Base-by-base conservation (phyloP, 2,888 invertebrate genomes). In the Polyommatus iphigenia region DNA sequence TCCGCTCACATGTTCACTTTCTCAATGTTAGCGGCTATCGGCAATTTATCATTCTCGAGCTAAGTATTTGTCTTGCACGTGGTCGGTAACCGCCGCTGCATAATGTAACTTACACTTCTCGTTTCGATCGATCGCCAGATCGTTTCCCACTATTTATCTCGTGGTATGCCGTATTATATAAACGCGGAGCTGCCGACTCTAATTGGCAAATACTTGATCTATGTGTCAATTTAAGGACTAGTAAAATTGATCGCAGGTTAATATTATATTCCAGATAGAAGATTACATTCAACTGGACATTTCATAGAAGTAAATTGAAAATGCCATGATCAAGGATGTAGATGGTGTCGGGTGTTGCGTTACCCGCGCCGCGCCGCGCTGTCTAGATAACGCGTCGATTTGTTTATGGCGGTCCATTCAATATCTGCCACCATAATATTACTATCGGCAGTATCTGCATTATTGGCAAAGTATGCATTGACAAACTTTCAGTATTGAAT, bases 41-140 rank as follows among this genome's bases (percentile, higher is more conserved):
- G 46, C 50, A 75, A 75, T 75, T 75, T 75, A 75, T 75, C 75
- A 75, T 75, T 67, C 67, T 67, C 20, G 46, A 54, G 75, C 50
- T 54, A 24, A 75, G 73, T 46, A 46, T 46, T 20, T 75, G 75
- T 50, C 75, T 75, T 15, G 46, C 75, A 54, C 75, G 15, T 75
- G 54, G 29, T 72, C 36, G 41, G 67, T 32, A 67, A 10, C 62
- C 62, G 24, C 67, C 29, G 67, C 29, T 67, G 67, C 29, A 67
- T 72, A 72, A 72, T 72, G 41, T 72, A 72, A 72, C 67, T 67
- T 18, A 67, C 62, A 67, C 67, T 67, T 67, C 67, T 29, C 15
- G 18, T 67, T 67, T 29, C 29, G 2, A 67, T 67, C 20, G 29
- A 67, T 67, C 67, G 29, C 67, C 20, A 29, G 67, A 67, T 67